These are phyloP conservation scores for Notolepis coatsorum DNA, from an alignment of 2,797 vertebrate species.

Conservation along the genomic window DNA sequence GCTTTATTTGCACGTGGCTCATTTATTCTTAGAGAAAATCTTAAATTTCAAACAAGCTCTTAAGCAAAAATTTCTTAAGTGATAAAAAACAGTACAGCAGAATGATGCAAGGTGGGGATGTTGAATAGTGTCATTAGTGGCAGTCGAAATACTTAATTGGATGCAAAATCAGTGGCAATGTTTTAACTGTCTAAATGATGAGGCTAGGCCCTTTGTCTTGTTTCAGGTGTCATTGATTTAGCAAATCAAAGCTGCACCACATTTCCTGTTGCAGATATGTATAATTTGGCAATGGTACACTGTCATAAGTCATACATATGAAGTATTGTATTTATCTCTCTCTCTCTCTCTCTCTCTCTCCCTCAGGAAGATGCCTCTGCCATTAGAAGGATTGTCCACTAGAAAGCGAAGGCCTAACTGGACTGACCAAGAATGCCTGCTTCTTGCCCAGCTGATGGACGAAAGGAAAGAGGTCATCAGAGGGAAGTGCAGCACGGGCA, in stretches of 20 bases:
- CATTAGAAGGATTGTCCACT: conserved; percentile 47
- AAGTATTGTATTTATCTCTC: background rate
- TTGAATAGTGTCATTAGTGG: conserved; percentile 14
- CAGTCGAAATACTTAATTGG: background rate
- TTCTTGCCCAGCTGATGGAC: conserved; percentile 62
- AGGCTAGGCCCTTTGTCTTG: no score
- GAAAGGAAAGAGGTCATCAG: conserved; percentile 56
- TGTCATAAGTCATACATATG: no score
- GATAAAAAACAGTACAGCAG: no score
- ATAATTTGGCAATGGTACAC: no score
- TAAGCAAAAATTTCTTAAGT: conserved; percentile 47
- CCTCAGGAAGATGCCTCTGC: conserved; percentile 37
- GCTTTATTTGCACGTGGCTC: background rate
- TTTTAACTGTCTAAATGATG: no score
- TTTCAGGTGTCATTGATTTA: no score
- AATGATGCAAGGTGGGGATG: no score
- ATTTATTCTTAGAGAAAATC: conserved; percentile 1
- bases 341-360: background rate
- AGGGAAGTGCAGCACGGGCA: conserved; percentile 54
- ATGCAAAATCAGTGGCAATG: no score
- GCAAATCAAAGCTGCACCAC: no score
- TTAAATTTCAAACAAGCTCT: conserved; percentile 29
- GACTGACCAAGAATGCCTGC: conserved; percentile 66
- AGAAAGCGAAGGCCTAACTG: conserved; percentile 67
- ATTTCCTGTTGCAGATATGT: no score